Evolutionary conservation across 2,113 vertebrate species (phyloP).

Genomic region (Chaetorhynchus papuensis): DNA sequence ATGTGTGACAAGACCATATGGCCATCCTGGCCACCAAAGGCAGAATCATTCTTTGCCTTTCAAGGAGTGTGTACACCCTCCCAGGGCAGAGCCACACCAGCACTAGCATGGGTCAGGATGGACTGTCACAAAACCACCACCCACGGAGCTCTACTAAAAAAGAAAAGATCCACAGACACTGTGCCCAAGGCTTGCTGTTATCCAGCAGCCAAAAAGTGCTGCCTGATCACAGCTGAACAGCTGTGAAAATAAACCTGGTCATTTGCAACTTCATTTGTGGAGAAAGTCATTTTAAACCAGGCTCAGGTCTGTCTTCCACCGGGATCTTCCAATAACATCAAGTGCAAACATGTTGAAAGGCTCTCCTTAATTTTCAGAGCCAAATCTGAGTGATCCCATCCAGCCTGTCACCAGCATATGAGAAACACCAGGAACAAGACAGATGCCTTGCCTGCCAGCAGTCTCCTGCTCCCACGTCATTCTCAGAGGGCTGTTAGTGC

Average conservation of each 20-base stretch:
- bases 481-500: background rate
- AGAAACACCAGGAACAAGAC: background rate
- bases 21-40: background rate
- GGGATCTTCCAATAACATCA: background rate
- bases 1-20: background rate
- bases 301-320: background rate
- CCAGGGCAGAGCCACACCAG: background rate
- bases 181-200: background rate
- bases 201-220: background rate
- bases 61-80: background rate
- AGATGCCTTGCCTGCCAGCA: background rate
- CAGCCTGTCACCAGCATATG: background rate
- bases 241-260: background rate
- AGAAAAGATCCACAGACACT: background rate
- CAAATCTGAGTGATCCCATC: background rate
- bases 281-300: background rate
- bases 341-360: background rate
- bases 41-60: background rate
- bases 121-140: background rate
- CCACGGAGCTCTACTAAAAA: background rate
- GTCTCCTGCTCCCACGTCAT: background rate
- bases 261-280: background rate
- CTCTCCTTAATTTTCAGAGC: background rate
- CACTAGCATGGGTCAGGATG: fast-evolving
- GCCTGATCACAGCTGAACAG: background rate